Evolutionary conservation across 2,888 invertebrate genomes (phyloP), one percentile per base, ranked within the genome.

Genomic region (Andrena bucephala): DNA sequence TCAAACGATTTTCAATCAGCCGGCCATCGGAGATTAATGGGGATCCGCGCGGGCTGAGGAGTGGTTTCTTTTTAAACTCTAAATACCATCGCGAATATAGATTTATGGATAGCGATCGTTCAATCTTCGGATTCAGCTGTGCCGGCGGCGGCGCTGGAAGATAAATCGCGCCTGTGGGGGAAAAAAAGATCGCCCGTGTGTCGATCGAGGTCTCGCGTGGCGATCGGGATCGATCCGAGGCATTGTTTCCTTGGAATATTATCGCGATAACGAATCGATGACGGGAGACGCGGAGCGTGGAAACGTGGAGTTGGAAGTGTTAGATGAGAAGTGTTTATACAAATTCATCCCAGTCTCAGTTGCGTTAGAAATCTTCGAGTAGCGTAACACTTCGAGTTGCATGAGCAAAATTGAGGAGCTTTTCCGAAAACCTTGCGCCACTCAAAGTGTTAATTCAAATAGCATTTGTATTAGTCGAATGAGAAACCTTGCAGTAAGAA

Each of bases 1-100:
- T 83, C 81, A 83, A 83, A 81, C 73, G 66, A 73, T 81, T 83
- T 83, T 83, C 83, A 83, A 83, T 83, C 83, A 80, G 70, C 60
- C 69, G 63, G 24, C 69, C 83, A 77, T 77, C 69, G 69, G 48
- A 83, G 83, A 83, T 83, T 83, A 83, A 83, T 81, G 83, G 77
- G 69, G 66, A 81, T 81, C 70, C 68, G 33, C 66, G 59, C 57
- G 57, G 24, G 42, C 29, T 42, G 60, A 71, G 79, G 79, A 74
- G 77, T 67, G 77, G 76, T 80, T 59, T 60, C 70, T 81, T 81
- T 81, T 79, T 50, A 29, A 79, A 66, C 52, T 70, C 69, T 79
- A 81, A 81, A 79, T 81, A 81, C 81, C 78, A 81, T 69, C 57
- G 69, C 69, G 78, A 81, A 81, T 81, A 81, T 81, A 81, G 79